Evolutionary conservation across 2,797 vertebrate genomes (phyloP).

Genomic region (Macrochelys suwanniensis): DNA sequence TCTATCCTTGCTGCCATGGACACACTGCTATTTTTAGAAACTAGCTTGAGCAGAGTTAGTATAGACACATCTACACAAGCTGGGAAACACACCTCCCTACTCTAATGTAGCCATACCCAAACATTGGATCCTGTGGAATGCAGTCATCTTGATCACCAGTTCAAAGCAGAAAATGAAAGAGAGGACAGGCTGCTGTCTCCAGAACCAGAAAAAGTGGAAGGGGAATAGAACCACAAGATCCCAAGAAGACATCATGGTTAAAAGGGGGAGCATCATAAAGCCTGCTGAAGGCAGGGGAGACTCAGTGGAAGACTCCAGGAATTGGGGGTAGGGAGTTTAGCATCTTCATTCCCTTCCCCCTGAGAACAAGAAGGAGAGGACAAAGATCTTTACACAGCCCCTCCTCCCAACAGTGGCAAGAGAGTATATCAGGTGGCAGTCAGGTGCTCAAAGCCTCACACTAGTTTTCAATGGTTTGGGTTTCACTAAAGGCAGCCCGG

Average conservation of each 20-base stretch:
- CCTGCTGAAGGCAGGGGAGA: neutral
- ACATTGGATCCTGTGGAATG: neutral
- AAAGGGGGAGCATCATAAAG: neutral
- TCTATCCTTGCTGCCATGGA: neutral
- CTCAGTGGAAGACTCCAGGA: neutral
- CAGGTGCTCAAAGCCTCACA: accelerated
- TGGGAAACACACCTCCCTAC: neutral
- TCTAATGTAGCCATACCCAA: neutral
- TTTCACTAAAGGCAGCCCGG: neutral
- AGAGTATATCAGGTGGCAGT: neutral
- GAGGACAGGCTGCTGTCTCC: neutral
- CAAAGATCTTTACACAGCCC: neutral
- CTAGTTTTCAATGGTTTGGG: neutral
- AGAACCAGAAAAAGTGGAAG: accelerated
- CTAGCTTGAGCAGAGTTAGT: neutral
- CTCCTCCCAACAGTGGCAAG: neutral
- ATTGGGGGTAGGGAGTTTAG: neutral
- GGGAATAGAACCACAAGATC: neutral
- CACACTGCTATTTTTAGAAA: neutral
- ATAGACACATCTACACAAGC: neutral
- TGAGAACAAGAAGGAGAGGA: neutral
- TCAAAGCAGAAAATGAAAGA: neutral
- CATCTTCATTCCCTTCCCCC: neutral
- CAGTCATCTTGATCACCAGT: neutral
- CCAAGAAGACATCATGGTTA: neutral